phyloP scores from a whole-genome alignment of 2,888 invertebrate species.

The Diploptera punctata region DNA sequence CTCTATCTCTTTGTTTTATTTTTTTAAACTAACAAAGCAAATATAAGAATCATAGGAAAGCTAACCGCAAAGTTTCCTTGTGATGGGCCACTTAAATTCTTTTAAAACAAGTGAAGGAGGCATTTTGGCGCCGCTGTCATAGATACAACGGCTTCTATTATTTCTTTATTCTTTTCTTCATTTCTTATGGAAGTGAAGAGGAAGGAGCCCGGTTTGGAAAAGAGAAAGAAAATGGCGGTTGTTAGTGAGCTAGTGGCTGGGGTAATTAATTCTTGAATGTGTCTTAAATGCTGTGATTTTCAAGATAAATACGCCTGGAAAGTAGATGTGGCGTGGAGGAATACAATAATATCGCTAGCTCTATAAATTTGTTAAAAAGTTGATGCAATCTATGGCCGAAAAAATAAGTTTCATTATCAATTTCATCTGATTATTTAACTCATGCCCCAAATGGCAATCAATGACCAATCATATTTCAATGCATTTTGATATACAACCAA shows the following conservation, averaged over 20 bases:
- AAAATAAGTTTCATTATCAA: no score
- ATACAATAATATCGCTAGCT: background rate
- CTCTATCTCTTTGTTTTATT: no score
- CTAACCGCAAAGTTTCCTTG: constrained; percentile 11
- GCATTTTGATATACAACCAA: no score
- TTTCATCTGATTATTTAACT: no score
- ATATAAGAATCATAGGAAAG: constrained; percentile 17
- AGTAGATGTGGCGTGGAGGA: background rate
- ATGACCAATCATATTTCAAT: no score
- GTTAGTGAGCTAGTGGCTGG: constrained; percentile 21
- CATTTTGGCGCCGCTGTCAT: constrained; percentile 24
- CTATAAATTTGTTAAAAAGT: no score
- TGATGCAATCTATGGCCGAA: no score
- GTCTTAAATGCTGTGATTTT: constrained; percentile 25
- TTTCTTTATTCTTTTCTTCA: constrained; percentile 21
- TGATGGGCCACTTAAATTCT: constrained; percentile 31
- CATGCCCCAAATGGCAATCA: no score
- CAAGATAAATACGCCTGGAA: constrained; percentile 17
- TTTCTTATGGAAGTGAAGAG: constrained; percentile 1
- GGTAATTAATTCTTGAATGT: constrained; percentile 31
- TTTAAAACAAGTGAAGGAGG: constrained; percentile 29
- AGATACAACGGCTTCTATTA: constrained; percentile 20
- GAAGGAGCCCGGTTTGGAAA: no score
- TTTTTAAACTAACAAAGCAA: constrained; percentile 7
- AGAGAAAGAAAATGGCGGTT: constrained; percentile 24